Evolutionary conservation across 2,113 vertebrate genomes (phyloP), one percentile per base, ranked within the genome.

Genomic region (Crotalus viridis): DNA sequence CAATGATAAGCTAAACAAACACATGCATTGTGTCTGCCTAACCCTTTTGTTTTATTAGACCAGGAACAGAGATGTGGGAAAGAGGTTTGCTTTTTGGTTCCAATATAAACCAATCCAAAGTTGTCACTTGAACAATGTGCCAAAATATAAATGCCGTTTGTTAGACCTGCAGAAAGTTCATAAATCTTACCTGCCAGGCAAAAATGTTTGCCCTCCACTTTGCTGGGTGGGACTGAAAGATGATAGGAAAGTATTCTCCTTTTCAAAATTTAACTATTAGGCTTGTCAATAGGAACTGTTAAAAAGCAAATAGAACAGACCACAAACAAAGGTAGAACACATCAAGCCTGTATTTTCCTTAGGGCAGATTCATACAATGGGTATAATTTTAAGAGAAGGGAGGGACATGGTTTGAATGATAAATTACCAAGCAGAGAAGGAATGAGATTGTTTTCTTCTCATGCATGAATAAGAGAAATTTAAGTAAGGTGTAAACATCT

Each of bases 261-360:
- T 96, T 96, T 96, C 91, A 92, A 94, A 51, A 43, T 69, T n/a
- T 64, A 93, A 86, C 88, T 6, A 94, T 93, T 94, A 43, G 88
- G n/a, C 22, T 93, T 94, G 87, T 90, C 85, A 94, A 93, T 21
- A 93, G 94, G 88, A 97, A 85, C 93, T 95, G 91, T 56, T 92
- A 85, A 89, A 96, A 93, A 93, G 69, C 13, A 90, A 93, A 86
- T 24, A 95, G 92, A 95, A 94, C 54, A 94, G 69, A 26, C 91
- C 87, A 94, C 93, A 64, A 95, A 93, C 59, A 92, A 93, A 93
- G 90, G 94, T 95, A 64, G 69, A 94, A 94, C 86, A 94, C 93
- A n/a, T n/a, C 89, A 33, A 90, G 33, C 56, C 94, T n/a, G 19
- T 24, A 87, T 56, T 94, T 94, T 43, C 87, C 89, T 89, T n/a